These are phyloP conservation scores for Rhincodon typus DNA, from an alignment of 2,797 vertebrate species.

Conservation along the genomic window DNA sequence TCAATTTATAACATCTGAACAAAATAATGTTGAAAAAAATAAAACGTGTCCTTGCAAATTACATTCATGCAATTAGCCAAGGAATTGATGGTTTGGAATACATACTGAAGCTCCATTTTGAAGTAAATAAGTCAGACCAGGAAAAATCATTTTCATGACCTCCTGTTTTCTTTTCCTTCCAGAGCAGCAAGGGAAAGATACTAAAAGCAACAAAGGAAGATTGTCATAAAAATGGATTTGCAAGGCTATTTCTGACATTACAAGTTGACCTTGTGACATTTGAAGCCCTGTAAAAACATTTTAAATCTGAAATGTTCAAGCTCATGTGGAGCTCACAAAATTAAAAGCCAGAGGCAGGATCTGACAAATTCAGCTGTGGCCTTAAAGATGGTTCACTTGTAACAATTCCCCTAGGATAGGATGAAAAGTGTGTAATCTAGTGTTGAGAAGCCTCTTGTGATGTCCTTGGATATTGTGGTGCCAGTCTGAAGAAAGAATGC, in stretches of 20 bases:
- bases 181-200: neutral
- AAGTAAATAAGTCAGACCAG: too few species aligned
- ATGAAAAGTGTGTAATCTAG: neutral
- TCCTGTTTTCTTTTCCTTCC: constrained; percentile 11
- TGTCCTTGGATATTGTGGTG: neutral
- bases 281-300: neutral
- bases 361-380: neutral
- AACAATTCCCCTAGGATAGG: neutral
- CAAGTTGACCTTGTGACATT: neutral
- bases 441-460: neutral
- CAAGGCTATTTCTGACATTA: constrained; percentile 26
- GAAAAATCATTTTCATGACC: too few species aligned
- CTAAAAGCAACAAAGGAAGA: neutral
- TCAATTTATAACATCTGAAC: constrained; percentile 17
- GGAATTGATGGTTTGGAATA: constrained; percentile 18
- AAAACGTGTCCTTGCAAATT: neutral
- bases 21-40: constrained; percentile 7
- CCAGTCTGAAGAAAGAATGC: neutral
- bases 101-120: too few species aligned
- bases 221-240: constrained; percentile 18
- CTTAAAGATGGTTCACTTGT: neutral
- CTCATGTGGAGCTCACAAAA: neutral
- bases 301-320: constrained; percentile 18
- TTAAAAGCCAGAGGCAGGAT: constrained; percentile 10
- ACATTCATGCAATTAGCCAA: constrained; percentile 24